Conservation (phyloP, 1,140 invertebrate species). For the Meloidogyne chitwoodi region DNA sequence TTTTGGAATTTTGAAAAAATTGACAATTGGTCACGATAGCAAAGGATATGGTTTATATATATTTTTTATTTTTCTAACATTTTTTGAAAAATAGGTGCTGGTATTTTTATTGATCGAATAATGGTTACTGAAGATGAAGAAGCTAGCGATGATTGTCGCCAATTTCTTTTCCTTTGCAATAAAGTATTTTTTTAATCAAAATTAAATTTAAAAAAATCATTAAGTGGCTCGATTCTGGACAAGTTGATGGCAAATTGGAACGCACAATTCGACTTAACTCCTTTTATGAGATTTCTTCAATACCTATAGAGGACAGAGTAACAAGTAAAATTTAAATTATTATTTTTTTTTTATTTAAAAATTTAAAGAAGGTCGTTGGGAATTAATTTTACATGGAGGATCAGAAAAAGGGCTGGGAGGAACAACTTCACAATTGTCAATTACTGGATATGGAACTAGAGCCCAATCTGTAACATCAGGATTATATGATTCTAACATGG, state of each 20-base stretch:
- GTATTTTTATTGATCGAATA: constrained; percentile 44
- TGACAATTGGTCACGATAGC: constrained; percentile 39
- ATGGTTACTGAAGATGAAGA: constrained; percentile 36
- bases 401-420: constrained; percentile 31
- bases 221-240: background rate
- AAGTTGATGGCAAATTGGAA: constrained; percentile 45
- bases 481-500: constrained; percentile 35
- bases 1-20: constrained; percentile 26
- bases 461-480: constrained; percentile 20
- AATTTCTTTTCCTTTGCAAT: constrained; percentile 42
- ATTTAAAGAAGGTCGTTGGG: constrained; percentile 35
- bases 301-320: constrained; percentile 29
- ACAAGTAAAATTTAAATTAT: constrained; percentile 1
- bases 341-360: background rate
- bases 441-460: constrained; percentile 42
- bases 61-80: background rate
- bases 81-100: constrained; percentile 22
- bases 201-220: background rate
- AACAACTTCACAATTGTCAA: constrained; percentile 40
- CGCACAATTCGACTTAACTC: constrained; percentile 32
- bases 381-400: constrained; percentile 35
- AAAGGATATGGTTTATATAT: constrained; percentile 31
- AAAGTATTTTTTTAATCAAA: constrained; percentile 48
- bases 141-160: constrained; percentile 24
- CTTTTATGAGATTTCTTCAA: constrained; percentile 36